Conservation (phyloP, 2,888 invertebrate species). For the Ophioninae sp. region DNA sequence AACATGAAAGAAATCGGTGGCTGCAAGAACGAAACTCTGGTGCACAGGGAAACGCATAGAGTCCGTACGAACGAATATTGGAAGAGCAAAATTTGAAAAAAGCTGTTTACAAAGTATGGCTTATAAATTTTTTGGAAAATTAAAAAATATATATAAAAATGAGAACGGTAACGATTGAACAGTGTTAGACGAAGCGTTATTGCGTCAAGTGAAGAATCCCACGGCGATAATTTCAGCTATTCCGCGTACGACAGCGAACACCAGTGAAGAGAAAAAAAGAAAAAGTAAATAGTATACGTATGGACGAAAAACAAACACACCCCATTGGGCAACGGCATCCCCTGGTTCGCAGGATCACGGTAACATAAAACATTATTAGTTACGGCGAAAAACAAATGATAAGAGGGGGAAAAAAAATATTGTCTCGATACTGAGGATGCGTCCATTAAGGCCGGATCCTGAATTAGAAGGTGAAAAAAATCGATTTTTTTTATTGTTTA, state of each 20-base stretch:
- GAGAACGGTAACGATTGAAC: not conserved
- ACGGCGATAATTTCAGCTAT: not conserved
- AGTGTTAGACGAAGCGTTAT: not conserved
- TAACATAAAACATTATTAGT: conserved; percentile 78
- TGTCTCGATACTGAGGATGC: conserved; percentile 29
- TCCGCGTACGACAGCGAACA: not conserved
- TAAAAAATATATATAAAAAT: not conserved
- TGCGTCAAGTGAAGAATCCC: not conserved
- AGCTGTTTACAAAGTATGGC: conserved; percentile 2
- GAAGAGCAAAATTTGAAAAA: not conserved
- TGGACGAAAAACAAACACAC: conserved; percentile 83
- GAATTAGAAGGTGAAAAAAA: too few relatives aligned
- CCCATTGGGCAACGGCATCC: conserved; percentile 87
- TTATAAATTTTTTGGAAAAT: not conserved
- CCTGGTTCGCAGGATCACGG: conserved; percentile 82
- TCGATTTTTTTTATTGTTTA: too few relatives aligned
- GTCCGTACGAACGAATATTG: not conserved
- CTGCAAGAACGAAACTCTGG: not conserved
- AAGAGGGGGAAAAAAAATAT: conserved; percentile 40
- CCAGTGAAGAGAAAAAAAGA: not conserved
- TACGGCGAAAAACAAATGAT: conserved; percentile 59
- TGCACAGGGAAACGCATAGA: not conserved
- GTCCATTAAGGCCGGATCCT: too few relatives aligned
- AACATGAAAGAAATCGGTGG: not conserved
- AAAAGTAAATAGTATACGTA: conserved; percentile 25